Conservation (phyloP, 1,140 invertebrate species). For the Drosophila repleta region DNA sequence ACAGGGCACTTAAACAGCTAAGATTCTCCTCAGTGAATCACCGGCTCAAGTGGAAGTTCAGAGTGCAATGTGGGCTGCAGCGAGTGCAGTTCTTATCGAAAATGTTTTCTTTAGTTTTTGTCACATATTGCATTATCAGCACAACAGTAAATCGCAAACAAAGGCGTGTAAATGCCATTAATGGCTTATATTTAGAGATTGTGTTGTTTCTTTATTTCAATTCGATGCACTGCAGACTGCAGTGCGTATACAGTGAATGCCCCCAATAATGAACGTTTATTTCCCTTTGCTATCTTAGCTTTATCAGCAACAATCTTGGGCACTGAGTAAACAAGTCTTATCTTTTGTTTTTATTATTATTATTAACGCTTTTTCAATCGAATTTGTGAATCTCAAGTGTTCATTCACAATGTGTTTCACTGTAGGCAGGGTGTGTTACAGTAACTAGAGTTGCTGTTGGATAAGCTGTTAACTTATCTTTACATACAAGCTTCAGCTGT, state of each 20-base stretch:
- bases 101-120: slow-evolving; percentile 3
- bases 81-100: slow-evolving; percentile 9
- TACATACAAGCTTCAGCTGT: neutral
- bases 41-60: neutral
- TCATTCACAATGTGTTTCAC: no score
- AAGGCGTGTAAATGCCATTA: neutral
- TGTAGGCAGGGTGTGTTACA: neutral
- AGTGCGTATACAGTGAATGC: neutral
- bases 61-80: neutral
- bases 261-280: neutral
- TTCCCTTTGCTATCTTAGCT: no score
- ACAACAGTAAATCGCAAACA: neutral
- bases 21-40: slow-evolving; percentile 4
- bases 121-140: neutral
- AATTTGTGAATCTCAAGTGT: no score
- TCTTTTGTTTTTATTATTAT: neutral
- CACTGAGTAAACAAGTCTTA: neutral
- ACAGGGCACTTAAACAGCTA: neutral
- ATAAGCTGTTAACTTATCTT: slow-evolving; percentile 14
- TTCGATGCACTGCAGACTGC: neutral
- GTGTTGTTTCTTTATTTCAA: neutral
- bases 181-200: neutral
- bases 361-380: no score
- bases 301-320: no score
- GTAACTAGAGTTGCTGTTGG: neutral